phyloP scores from a whole-genome alignment of 2,888 invertebrate species.

The Drosophila kokeensis region DNA sequence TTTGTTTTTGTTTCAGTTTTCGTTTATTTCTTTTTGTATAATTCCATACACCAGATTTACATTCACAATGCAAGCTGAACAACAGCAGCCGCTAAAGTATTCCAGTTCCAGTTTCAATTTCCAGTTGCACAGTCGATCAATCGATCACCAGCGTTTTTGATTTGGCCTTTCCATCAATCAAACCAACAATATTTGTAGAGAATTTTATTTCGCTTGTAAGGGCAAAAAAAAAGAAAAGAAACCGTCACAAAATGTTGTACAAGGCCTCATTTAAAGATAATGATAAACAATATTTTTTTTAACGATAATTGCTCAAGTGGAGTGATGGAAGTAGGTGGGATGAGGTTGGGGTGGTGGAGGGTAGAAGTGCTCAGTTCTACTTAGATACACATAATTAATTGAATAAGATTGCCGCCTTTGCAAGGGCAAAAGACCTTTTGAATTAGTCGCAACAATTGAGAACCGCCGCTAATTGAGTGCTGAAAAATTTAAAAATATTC shows the following conservation, averaged over 20 bases:
- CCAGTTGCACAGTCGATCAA: constrained; percentile 50
- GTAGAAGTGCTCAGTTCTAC: constrained; percentile 7
- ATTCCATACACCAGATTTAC: constrained; percentile 38
- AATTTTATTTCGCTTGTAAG: constrained; percentile 12
- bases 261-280: constrained; percentile 34
- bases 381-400: constrained; percentile 53
- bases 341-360: not conserved
- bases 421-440: constrained; percentile 36
- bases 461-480: constrained; percentile 38
- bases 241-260: constrained; percentile 24
- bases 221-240: constrained; percentile 6
- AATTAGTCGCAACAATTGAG: constrained; percentile 23
- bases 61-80: constrained; percentile 55
- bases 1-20: constrained; percentile 22
- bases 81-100: constrained; percentile 17
- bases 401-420: constrained; percentile 22
- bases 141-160: constrained; percentile 57
- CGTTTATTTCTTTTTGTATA: constrained; percentile 11
- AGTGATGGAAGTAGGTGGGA: constrained; percentile 9
- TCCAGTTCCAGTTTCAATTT: constrained; percentile 34
- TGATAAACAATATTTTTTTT: constrained; percentile 37
- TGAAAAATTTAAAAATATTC: constrained; percentile 6
- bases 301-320: constrained; percentile 47
- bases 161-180: constrained; percentile 64
- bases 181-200: constrained; percentile 31